Evolutionary conservation across 2,797 vertebrate species (phyloP).

Genomic region (Eutrigla gurnardus): DNA sequence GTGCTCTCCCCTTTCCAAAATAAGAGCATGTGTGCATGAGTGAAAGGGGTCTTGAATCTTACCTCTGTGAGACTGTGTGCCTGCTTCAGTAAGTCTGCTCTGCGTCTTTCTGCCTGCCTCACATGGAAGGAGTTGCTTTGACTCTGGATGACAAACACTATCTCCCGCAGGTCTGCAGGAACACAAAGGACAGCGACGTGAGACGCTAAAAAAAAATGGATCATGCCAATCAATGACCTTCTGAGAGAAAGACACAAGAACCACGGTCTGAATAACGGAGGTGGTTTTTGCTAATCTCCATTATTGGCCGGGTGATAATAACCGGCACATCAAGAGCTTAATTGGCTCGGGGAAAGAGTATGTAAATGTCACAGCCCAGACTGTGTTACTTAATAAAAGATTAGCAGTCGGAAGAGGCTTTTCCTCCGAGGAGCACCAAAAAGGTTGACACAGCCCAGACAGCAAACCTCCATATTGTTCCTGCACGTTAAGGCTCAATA

Average conservation of each 20-base stretch:
- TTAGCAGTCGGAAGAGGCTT: slow-evolving; percentile 53
- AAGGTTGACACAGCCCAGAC: slow-evolving; percentile 58
- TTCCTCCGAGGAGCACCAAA: slow-evolving; percentile 43
- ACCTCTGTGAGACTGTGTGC: slow-evolving; percentile 87
- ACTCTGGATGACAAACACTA: slow-evolving; percentile 97
- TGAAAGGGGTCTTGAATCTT: slow-evolving; percentile 51
- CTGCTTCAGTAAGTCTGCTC: slow-evolving; percentile 87
- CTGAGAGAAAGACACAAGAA: slow-evolving; percentile 53
- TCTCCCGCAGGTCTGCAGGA: slow-evolving; percentile 89
- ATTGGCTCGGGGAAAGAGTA: slow-evolving; percentile 64
- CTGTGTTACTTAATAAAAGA: slow-evolving; percentile 69
- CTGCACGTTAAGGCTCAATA: slow-evolving; percentile 35
- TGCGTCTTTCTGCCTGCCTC: slow-evolving; percentile 87
- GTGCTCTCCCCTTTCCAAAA: background rate
- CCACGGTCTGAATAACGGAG: slow-evolving; percentile 46
- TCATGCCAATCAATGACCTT: slow-evolving; percentile 70
- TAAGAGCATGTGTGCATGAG: background rate
- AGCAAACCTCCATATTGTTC: slow-evolving; percentile 32
- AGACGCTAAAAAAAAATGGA: slow-evolving; percentile 56
- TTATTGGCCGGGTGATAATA: slow-evolving; percentile 67
- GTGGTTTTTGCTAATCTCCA: slow-evolving; percentile 70
- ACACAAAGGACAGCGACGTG: slow-evolving; percentile 69
- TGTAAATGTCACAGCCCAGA: slow-evolving; percentile 65
- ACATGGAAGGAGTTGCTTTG: slow-evolving; percentile 94
- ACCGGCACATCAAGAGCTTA: slow-evolving; percentile 63